Percentiles rank a stretch among this genome's conserved stretches.
Evolutionary conservation across 2,797 vertebrate genomes (phyloP).

Genomic region (Smutsia gigantea): DNA sequence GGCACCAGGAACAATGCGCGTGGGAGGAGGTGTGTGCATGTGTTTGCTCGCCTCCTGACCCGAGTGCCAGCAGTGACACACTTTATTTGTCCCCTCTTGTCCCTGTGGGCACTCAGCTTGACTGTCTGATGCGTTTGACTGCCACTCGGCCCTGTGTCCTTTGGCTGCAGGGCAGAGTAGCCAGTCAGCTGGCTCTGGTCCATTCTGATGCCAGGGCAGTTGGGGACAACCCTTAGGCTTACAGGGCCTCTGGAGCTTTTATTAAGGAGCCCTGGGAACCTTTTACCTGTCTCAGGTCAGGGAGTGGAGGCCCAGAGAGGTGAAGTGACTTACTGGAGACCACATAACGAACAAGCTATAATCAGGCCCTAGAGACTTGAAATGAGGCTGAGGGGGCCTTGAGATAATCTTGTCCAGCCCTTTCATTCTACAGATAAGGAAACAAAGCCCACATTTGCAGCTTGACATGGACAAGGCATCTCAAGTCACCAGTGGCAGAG

Average conservation of each 20-base stretch:
- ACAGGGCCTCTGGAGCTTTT: neutral
- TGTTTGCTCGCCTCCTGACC: constrained; percentile 61
- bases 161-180: neutral
- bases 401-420: neutral
- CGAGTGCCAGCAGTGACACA: constrained; percentile 49
- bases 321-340: neutral
- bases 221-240: neutral
- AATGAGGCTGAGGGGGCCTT: neutral
- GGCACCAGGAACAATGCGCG: constrained; percentile 54
- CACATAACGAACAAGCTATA: neutral
- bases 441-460: neutral
- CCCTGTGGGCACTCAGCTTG: neutral
- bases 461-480: neutral
- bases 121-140: neutral
- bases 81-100: constrained; percentile 53
- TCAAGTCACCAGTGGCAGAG: neutral
- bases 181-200: neutral
- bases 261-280: neutral
- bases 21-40: constrained; percentile 51
- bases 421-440: neutral
- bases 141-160: neutral
- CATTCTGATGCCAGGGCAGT: neutral
- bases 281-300: neutral
- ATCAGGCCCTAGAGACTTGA: neutral
- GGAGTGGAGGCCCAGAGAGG: neutral